Base-by-base conservation (phyloP, 2,797 vertebrate species). In the Sparidentex hasta region DNA sequence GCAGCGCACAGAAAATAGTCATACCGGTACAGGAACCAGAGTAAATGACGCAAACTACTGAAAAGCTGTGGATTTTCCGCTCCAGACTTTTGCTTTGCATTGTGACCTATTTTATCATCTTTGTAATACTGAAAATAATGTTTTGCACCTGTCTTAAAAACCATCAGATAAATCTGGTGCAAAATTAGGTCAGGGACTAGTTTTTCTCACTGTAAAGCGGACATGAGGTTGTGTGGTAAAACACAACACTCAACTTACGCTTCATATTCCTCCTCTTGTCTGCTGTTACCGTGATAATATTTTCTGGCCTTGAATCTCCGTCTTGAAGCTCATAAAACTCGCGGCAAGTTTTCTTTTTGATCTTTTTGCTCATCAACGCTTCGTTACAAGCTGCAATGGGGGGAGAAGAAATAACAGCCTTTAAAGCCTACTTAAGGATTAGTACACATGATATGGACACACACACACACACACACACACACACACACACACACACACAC, bases 301-400 rank as follows among this genome's bases (percentile, higher is more conserved):
- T 61, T 29, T 25, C 38, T 63, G 78, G 72, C 18, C 21, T 74
- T 5, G 29, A 38, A 17, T 72, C 61, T 70, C 43, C 84, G 13
- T 91, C 75, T 57, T 67, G 65, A 57, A 91, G 17, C 63, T 89
- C 63, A 4, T 90, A 90, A 78, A 75, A 91, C 80, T 93, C 89
- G 8, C 87, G 59, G 54, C 92, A 94, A 11, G 27, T 65, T 1
- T 0, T n/a, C 9, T 16, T 65, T 0, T 46, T 52, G 0, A 73
- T 2, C 4, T 43, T 63, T 57, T 33, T 0, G 7, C 56, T 1
- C 51, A 71, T 3, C 38, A 69, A 21, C 0, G 25, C 82, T 66
- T 76, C 14, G 38, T 65, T 21, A 79, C 92, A 94, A 72, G 17
- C 93, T 94, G 78, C 9, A 12, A 44, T 12, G 9, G 11, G 3